Base-by-base conservation (phyloP, 1,140 invertebrate species). In the Delia radicum region DNA sequence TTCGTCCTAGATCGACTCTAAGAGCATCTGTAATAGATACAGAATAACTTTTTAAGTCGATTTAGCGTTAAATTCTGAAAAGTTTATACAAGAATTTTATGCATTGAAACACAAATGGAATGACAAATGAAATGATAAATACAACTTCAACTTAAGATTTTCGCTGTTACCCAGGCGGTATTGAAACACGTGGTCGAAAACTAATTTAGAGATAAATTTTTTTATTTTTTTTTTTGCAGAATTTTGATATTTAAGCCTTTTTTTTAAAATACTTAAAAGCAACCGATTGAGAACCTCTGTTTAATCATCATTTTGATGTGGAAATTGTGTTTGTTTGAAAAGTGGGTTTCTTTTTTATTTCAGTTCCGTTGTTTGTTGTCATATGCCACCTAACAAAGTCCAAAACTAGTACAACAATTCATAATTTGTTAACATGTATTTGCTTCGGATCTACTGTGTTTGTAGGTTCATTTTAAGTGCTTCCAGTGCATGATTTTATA, bases 261-360 rank as follows among this genome's bases (percentile, higher is more conserved):
- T n/a, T n/a, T 37, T 13, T 37, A 37, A 1, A 13, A 2, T 37
- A 37, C 33, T 37, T 37, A 1, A 37, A 10, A 55, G 5, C 48
- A 55, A 6, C 46, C 42, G n/a, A 15, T 3, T 15, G n/a, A 5
- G 12, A 37, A 2, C 46, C n/a, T 55, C 18, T 21, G 18, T 55
- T 21, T 55, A 55, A 55, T 55, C 48, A 55, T 21, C 8, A 24
- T 55, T 4, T 4, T 55, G n/a, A 8, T 55, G 48, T 55, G 48
- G 48, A 55, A 74, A 74, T 28, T 74, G 61, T 42, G 48, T 55
- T n/a, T n/a, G n/a, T n/a, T n/a, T 21, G 24, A 55, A 55, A 55
- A 21, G 8, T 55, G 48, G n/a, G n/a, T 21, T 21, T 55, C 48
- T 55, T 55, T 21, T n/a, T 6, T 3, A 1, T 55, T 55, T 55